These are phyloP conservation scores for Leptinotarsa haldemani DNA, from an alignment of 2,888 invertebrate genomes.

Conservation along the genomic window DNA sequence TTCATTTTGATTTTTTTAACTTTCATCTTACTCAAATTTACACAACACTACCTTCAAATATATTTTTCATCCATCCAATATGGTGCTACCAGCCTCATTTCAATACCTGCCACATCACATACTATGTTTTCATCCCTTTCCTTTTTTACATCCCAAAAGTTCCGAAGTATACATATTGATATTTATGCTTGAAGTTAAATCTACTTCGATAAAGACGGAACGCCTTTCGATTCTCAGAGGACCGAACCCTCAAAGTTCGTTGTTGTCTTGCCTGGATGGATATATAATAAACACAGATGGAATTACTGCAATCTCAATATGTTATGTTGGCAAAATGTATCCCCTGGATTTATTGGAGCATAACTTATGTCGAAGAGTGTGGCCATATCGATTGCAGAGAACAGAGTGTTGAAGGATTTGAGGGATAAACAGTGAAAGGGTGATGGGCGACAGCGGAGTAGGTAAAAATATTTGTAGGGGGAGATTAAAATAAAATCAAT, in stretches of 20 bases:
- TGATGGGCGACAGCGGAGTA: too few species aligned
- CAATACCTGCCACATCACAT: background rate
- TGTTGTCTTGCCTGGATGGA: background rate
- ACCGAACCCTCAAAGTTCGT: slow-evolving; percentile 9
- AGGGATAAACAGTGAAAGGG: too few species aligned
- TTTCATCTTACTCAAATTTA: background rate
- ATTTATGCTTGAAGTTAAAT: slow-evolving; percentile 16
- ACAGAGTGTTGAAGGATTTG: too few species aligned
- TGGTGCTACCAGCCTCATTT: background rate
- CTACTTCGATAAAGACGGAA: slow-evolving; percentile 18
- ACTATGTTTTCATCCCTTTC: background rate
- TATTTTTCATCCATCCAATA: background rate
- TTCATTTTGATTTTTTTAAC: background rate
- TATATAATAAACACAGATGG: slow-evolving; percentile 9
- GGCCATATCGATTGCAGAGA: background rate
- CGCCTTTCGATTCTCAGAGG: slow-evolving; percentile 1
- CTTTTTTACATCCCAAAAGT: slow-evolving; percentile 1
- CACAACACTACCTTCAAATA: background rate
- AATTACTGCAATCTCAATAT: slow-evolving; percentile 16
- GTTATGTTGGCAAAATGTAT: slow-evolving; percentile 11
- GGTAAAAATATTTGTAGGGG: too few species aligned
- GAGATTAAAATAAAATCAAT: too few species aligned
- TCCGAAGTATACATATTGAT: slow-evolving; percentile 13
- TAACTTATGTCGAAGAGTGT: background rate
- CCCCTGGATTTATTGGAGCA: slow-evolving; percentile 3